Conservation (phyloP, 2,797 vertebrate species). For the Acrossocheilus wenchowensis region DNA sequence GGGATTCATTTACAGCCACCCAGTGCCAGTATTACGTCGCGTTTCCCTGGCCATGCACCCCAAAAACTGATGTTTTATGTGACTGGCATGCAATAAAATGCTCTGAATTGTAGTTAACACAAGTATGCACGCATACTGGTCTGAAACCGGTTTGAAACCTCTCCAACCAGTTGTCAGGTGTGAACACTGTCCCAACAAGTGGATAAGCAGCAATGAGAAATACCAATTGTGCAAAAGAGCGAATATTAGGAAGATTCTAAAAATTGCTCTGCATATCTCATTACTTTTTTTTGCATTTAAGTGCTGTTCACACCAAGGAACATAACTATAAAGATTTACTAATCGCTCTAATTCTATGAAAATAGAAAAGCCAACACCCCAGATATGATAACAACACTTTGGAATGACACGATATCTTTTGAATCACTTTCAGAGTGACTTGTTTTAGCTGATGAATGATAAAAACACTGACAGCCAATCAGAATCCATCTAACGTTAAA, state of each 20-base stretch:
- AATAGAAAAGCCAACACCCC: no score
- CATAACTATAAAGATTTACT: background rate
- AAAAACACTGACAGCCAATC: background rate
- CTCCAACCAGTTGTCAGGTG: no score
- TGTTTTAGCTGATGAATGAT: background rate
- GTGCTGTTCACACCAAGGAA: background rate
- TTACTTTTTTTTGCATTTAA: background rate
- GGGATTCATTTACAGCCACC: conserved; percentile 2
- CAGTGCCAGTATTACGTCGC: background rate
- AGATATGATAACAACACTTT: no score
- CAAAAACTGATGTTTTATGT: background rate
- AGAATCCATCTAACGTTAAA: background rate
- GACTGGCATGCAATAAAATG: background rate
- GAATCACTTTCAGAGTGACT: no score
- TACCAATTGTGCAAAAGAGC: background rate
- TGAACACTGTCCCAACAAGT: background rate
- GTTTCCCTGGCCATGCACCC: background rate
- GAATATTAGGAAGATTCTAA: background rate
- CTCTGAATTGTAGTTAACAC: background rate
- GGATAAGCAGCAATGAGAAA: background rate
- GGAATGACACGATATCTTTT: no score
- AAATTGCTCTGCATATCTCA: background rate
- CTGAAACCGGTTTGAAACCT: background rate
- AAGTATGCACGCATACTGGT: background rate
- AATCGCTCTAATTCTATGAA: background rate